Conservation (phyloP, 2,113 vertebrate genomes). For the Varanus salvator region DNA sequence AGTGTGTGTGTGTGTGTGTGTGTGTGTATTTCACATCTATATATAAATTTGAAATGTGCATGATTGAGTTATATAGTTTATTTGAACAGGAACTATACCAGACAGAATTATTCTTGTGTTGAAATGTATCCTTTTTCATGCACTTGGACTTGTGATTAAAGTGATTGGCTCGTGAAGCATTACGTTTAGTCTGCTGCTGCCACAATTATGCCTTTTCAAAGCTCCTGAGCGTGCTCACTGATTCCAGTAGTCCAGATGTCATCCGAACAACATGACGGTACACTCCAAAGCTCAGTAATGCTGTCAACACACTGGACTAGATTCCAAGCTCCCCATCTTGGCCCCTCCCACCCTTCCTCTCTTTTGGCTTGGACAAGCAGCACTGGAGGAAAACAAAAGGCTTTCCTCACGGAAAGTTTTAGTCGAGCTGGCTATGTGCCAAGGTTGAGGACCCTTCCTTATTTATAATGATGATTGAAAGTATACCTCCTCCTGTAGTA, state of each 20-base stretch:
- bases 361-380: conserved; percentile 49
- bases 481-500: conserved; percentile 77
- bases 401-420: conserved; percentile 95
- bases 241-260: conserved; percentile 77
- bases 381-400: conserved; percentile 79
- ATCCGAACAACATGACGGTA: conserved; percentile 77
- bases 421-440: conserved; percentile 86
- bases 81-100: conserved; percentile 75
- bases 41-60: conserved; percentile 58
- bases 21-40: conserved; percentile 3
- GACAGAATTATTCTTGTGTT: conserved; percentile 75
- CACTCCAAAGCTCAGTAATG: conserved; percentile 67
- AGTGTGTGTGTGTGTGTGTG: background rate
- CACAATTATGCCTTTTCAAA: conserved; percentile 73
- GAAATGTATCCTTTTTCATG: conserved; percentile 73
- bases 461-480: conserved; percentile 88
- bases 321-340: conserved; percentile 18
- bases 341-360: conserved; percentile 44
- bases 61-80: conserved; percentile 75
- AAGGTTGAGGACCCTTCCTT: conserved; percentile 80
- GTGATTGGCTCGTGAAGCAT: conserved; percentile 57
- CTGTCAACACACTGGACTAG: conserved; percentile 67
- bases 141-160: conserved; percentile 69
- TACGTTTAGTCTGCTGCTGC: conserved; percentile 73
- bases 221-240: conserved; percentile 47